Percentiles rank a stretch among this genome's conserved stretches.
Evolutionary conservation across 2,113 vertebrate species (phyloP).

Genomic region (Myiopsitta monachus): DNA sequence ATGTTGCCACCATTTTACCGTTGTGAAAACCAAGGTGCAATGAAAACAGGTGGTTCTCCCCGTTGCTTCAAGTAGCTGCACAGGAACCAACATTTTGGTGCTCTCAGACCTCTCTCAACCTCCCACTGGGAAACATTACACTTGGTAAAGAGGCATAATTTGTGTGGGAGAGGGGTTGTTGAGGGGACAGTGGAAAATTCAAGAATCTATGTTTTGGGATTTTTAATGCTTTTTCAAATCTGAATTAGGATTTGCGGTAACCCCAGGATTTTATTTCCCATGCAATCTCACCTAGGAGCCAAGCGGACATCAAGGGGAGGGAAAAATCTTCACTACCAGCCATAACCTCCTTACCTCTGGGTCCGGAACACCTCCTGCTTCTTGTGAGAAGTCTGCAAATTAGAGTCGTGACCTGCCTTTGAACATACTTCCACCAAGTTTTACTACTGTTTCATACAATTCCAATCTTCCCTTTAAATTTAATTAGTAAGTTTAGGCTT

Average conservation of each 20-base stretch:
- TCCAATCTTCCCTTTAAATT: not conserved
- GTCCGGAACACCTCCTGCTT: not conserved
- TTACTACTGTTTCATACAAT: rapidly evolving
- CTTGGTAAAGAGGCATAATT: not conserved
- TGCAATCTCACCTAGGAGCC: not conserved
- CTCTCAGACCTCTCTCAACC: not conserved
- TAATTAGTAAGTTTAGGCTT: not conserved
- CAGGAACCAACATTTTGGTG: not conserved
- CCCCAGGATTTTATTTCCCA: not conserved
- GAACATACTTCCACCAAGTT: not conserved
- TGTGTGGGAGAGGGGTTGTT: no score
- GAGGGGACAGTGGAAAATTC: not conserved
- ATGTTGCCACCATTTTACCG: not conserved
- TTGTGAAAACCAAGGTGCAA: not conserved
- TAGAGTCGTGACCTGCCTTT: not conserved
- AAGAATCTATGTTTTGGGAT: not conserved
- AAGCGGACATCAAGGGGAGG: rapidly evolving
- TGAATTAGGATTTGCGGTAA: not conserved
- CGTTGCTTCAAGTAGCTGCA: rapidly evolving
- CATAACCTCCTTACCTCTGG: not conserved
- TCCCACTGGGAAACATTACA: not conserved
- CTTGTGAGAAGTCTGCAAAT: not conserved
- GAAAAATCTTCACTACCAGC: rapidly evolving
- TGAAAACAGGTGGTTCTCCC: rapidly evolving
- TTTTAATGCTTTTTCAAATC: not conserved